These are phyloP conservation scores for Phaenicophaeus curvirostris DNA, from an alignment of 2,797 vertebrate genomes.

Conservation along the genomic window DNA sequence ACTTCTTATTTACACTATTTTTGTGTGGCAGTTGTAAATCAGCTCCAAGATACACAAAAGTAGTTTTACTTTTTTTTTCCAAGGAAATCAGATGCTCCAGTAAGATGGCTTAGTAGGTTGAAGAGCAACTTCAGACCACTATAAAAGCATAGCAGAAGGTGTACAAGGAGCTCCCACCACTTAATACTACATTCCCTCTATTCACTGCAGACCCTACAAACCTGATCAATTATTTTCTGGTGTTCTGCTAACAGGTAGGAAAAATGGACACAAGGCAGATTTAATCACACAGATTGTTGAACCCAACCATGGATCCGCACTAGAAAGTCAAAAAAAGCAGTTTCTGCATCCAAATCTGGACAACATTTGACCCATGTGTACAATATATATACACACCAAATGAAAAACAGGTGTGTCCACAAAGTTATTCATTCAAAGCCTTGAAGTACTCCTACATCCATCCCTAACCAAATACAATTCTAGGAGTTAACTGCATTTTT, in stretches of 20 bases:
- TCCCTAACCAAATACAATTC: neutral
- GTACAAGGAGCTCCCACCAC: neutral
- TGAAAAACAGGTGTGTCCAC: neutral
- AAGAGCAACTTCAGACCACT: neutral
- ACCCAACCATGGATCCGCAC: neutral
- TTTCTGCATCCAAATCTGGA: neutral
- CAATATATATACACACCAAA: neutral
- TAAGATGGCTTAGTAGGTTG: neutral
- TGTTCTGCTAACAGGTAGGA: neutral
- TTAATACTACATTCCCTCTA: fast-evolving
- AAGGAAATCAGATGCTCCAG: neutral
- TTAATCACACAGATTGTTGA: neutral
- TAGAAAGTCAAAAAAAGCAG: neutral
- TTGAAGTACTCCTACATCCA: neutral
- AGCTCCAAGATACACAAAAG: too few relatives aligned
- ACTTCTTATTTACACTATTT: neutral
- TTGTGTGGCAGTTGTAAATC: neutral
- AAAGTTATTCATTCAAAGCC: neutral
- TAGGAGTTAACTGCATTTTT: neutral
- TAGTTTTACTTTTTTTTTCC: neutral
- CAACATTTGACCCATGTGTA: neutral
- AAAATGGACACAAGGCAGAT: neutral
- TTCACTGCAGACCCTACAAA: neutral
- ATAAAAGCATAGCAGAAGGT: neutral
- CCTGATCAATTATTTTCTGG: neutral